phyloP scores from a whole-genome alignment of 2,888 invertebrate genomes.

The Altica lythri region DNA sequence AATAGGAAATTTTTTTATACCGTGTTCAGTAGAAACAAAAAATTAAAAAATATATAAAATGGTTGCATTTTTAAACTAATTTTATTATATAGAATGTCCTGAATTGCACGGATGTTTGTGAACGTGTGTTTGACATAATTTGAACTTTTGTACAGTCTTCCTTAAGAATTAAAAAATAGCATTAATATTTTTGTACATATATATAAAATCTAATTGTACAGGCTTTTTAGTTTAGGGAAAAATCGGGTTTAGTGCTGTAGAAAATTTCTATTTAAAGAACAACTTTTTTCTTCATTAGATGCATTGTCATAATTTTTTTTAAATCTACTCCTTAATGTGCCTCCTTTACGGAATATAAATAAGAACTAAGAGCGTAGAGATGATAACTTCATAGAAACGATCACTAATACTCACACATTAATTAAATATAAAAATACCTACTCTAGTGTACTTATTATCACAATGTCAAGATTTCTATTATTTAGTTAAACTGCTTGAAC shows the following conservation, averaged over 20 bases:
- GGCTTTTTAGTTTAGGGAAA: conserved; percentile 5
- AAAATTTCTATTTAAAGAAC: conserved; percentile 10
- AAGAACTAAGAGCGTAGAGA: no score
- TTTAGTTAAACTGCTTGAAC: no score
- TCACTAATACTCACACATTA: no score
- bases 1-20: conserved; percentile 13
- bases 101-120: not conserved
- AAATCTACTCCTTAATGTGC: not conserved
- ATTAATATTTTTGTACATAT: conserved; percentile 26
- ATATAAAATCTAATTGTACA: conserved; percentile 5
- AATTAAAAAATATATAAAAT: conserved; percentile 6
- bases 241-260: conserved; percentile 3
- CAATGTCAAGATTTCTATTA: no score
- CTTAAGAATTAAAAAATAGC: conserved; percentile 23
- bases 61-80: conserved; percentile 7
- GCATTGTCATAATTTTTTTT: not conserved
- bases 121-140: conserved; percentile 26
- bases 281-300: not conserved
- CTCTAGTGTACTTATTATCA: no score
- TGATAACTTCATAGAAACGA: no score
- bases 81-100: not conserved
- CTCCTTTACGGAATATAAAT: no score
- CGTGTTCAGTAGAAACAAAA: conserved; percentile 10
- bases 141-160: conserved; percentile 37
- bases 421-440: no score